phyloP scores from a whole-genome alignment of 1,140 invertebrate species.

The Drosophila murphyi region DNA sequence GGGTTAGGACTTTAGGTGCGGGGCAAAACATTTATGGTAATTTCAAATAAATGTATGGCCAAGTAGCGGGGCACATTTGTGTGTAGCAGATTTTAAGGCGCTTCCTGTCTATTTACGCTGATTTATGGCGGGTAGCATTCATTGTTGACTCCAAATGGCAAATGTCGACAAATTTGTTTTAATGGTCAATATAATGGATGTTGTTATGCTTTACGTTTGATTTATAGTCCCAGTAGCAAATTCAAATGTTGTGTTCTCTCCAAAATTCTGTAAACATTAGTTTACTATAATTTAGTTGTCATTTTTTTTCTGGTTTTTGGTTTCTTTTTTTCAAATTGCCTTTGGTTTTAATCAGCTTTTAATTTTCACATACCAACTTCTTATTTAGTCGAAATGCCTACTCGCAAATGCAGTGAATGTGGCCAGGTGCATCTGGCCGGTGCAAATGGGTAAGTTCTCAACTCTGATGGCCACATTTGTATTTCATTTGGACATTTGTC shows the following conservation, averaged over 20 bases:
- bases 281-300: constrained; percentile 9
- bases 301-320: not conserved
- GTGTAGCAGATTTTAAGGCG: constrained; percentile 67
- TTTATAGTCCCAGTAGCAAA: constrained; percentile 46
- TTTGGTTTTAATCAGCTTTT: constrained; percentile 9
- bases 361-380: constrained; percentile 13
- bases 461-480: not conserved
- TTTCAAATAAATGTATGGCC: constrained; percentile 67
- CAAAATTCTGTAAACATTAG: not conserved
- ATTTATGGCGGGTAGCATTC: constrained; percentile 72
- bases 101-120: constrained; percentile 82
- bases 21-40: constrained; percentile 70
- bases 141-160: constrained; percentile 81
- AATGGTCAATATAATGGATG: constrained; percentile 80
- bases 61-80: constrained; percentile 53
- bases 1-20: not conserved
- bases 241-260: not conserved
- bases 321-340: not conserved
- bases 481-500: not conserved
- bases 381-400: constrained; percentile 30
- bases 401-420: constrained; percentile 38
- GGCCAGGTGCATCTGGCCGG: constrained; percentile 32
- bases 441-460: constrained; percentile 32
- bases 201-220: constrained; percentile 57
- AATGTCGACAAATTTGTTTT: constrained; percentile 83